phyloP scores from a whole-genome alignment of 53 echinoderm and acorn worm species.

The Henricia sp. region DNA sequence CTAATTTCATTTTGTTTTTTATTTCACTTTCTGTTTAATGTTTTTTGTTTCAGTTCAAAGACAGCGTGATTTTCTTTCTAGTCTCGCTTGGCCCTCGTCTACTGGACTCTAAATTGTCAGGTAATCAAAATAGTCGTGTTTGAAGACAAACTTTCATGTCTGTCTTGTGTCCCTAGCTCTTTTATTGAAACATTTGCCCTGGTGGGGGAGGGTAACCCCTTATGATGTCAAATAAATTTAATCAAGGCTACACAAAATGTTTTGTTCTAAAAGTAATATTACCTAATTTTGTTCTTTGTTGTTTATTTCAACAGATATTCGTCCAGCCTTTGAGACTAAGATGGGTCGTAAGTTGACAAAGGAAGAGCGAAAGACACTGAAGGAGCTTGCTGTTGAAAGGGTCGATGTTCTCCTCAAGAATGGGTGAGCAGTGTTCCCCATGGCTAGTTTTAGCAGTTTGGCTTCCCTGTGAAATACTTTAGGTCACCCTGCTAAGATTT shows the following conservation, averaged over 20 bases:
- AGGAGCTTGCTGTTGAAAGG: slow-evolving; percentile 33
- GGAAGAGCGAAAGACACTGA: slow-evolving; percentile 29
- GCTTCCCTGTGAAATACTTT: too few species aligned
- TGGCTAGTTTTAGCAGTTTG: too few species aligned
- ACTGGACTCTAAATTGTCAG: slow-evolving; percentile 34
- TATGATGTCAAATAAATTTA: too few species aligned
- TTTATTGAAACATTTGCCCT: too few species aligned
- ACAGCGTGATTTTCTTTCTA: slow-evolving; percentile 28
- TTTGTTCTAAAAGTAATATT: too few species aligned
- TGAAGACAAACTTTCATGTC: too few species aligned
- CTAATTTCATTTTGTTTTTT: neutral
- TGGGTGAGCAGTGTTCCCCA: too few species aligned
- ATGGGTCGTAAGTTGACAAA: slow-evolving; percentile 44
- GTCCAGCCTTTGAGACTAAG: slow-evolving; percentile 28
- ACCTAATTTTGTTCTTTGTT: neutral
- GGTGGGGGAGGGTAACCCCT: too few species aligned
- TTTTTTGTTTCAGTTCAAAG: slow-evolving; percentile 43
- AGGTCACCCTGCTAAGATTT: too few species aligned
- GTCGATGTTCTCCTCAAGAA: slow-evolving; percentile 24
- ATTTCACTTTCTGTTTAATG: neutral
- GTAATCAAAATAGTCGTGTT: too few species aligned
- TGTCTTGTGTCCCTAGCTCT: too few species aligned
- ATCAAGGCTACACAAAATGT: too few species aligned
- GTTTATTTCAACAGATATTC: slow-evolving; percentile 12
- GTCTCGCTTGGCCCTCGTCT: slow-evolving; percentile 21